A percentile compares a stretch with the other conserved stretches of the same genome.
Evolutionary conservation across 1,140 invertebrate species (phyloP).

Genomic region (Teleogryllus occipitalis): DNA sequence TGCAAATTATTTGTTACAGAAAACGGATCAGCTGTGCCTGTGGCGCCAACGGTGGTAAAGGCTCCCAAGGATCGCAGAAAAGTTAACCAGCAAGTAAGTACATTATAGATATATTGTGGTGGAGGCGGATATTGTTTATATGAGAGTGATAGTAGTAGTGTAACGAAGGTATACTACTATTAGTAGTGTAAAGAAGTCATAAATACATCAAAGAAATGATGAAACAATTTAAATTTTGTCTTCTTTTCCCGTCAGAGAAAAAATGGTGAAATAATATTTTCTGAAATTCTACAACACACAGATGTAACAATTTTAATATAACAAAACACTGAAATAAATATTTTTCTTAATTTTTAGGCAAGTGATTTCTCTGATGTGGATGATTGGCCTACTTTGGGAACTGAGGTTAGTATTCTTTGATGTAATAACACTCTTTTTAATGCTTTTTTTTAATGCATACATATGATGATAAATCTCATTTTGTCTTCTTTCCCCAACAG

Average conservation of each 20-base stretch:
- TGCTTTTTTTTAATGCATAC: not conserved
- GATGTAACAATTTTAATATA: not conserved
- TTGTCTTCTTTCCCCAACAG: constrained; percentile 16
- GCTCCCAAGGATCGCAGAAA: constrained; percentile 50
- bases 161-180: no score
- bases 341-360: constrained; percentile 43
- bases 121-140: no score
- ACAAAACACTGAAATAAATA: constrained; percentile 19
- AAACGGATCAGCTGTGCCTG: constrained; percentile 32
- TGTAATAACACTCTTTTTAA: not conserved
- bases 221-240: not conserved
- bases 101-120: constrained; percentile 15
- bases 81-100: constrained; percentile 54
- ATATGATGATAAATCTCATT: not conserved
- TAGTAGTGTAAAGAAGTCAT: no score
- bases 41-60: constrained; percentile 42
- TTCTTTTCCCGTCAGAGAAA: constrained; percentile 12
- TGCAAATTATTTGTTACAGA: constrained; percentile 32
- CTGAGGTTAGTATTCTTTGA: constrained; percentile 16
- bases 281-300: not conserved
- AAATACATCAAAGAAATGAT: not conserved
- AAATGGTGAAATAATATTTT: constrained; percentile 16
- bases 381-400: constrained; percentile 65
- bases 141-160: no score
- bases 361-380: constrained; percentile 62